Evolutionary conservation across 2,888 invertebrate genomes (phyloP).

Genomic region (Drosophila tripunctata): DNA sequence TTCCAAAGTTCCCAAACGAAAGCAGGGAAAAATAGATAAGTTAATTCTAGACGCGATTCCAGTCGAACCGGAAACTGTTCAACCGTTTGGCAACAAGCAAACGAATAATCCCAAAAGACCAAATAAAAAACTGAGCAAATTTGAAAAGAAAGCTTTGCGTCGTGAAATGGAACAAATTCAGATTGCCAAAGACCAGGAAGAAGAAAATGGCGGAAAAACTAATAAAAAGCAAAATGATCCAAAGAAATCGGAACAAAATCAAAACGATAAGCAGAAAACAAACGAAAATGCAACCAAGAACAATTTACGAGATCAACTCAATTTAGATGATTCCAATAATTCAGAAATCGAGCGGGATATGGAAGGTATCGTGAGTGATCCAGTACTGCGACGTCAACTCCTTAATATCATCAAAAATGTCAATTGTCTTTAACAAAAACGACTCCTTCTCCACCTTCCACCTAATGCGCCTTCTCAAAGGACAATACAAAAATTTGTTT

Average conservation of each 20-base stretch:
- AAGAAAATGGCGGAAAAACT: neutral
- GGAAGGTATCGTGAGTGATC: neutral
- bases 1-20: neutral
- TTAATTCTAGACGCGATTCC: neutral
- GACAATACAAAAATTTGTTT: too few relatives aligned
- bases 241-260: neutral
- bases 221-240: neutral
- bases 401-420: conserved; percentile 18
- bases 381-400: neutral
- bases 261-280: neutral
- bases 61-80: neutral
- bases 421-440: conserved; percentile 3
- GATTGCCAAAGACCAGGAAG: neutral
- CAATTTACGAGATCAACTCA: neutral
- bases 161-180: neutral
- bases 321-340: neutral
- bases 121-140: conserved; percentile 10
- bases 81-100: neutral
- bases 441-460: too few relatives aligned
- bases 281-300: neutral
- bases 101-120: neutral
- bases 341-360: neutral
- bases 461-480: too few relatives aligned
- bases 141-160: conserved; percentile 23
- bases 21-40: neutral